Conservation (phyloP, 1,140 invertebrate genomes). For the Lasaia peninsularis region DNA sequence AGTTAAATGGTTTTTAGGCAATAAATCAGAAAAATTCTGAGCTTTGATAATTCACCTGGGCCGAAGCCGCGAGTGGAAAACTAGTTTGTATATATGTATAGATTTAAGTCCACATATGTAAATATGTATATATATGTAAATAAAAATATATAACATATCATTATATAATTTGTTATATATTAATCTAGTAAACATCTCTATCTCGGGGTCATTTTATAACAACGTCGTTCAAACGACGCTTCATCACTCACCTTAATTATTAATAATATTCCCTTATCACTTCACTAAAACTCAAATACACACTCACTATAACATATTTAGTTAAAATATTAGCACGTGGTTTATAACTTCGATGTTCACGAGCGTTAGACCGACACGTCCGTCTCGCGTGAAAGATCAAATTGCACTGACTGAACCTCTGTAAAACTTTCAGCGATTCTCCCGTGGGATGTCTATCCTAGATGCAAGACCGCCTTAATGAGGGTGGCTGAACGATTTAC, state of each 20-base stretch:
- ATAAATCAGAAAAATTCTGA: no score
- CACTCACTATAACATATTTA: background rate
- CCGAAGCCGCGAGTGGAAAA: no score
- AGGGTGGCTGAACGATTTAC: background rate
- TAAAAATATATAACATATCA: no score
- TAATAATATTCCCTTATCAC: background rate
- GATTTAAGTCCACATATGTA: no score
- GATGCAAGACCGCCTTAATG: conserved; percentile 1
- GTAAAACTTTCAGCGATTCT: background rate
- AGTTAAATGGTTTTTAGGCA: no score
- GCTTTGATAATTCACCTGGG: no score
- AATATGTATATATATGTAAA: no score
- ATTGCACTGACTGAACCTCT: background rate
- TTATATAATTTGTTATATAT: no score
- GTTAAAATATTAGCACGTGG: background rate
- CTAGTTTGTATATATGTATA: no score
- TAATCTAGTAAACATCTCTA: no score
- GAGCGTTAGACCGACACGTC: background rate
- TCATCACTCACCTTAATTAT: background rate
- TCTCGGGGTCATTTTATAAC: background rate
- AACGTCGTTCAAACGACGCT: background rate
- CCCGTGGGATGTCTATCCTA: background rate
- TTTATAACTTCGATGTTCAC: background rate
- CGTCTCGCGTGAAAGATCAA: background rate
- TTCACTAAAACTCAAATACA: background rate